Evolutionary conservation across 2,797 vertebrate genomes (phyloP).

Genomic region (Parauchenoglanis ngamensis): DNA sequence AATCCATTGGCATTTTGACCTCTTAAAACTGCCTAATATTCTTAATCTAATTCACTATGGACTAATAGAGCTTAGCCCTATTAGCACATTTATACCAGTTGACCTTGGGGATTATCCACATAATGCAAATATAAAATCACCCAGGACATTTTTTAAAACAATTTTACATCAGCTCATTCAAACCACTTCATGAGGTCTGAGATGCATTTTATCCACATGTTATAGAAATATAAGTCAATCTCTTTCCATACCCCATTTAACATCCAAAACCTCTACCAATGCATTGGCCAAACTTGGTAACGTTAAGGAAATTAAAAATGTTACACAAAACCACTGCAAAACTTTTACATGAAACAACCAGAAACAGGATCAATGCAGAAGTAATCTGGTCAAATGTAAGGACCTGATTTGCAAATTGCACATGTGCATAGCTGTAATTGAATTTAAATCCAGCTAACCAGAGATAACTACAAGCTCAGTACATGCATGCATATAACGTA

Average conservation of each 20-base stretch:
- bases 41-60: neutral
- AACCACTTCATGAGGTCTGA: neutral
- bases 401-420: constrained; percentile 1
- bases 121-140: neutral
- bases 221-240: neutral
- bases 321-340: neutral
- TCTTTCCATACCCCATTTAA: neutral
- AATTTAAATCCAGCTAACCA: neutral
- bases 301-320: neutral
- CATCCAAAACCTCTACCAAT: neutral
- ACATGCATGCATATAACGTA: neutral
- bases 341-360: neutral
- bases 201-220: neutral
- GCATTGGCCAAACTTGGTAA: neutral
- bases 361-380: neutral
- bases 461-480: neutral
- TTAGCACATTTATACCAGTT: neutral
- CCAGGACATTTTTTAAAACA: neutral
- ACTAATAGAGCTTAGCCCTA: neutral
- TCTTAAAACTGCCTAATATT: neutral
- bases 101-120: neutral
- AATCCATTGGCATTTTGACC: neutral
- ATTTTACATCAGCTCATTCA: neutral
- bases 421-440: constrained; percentile 3
- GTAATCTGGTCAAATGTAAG: no score